phyloP scores from a whole-genome alignment of 2,888 invertebrate species.

The Hirudinaria manillensis region DNA sequence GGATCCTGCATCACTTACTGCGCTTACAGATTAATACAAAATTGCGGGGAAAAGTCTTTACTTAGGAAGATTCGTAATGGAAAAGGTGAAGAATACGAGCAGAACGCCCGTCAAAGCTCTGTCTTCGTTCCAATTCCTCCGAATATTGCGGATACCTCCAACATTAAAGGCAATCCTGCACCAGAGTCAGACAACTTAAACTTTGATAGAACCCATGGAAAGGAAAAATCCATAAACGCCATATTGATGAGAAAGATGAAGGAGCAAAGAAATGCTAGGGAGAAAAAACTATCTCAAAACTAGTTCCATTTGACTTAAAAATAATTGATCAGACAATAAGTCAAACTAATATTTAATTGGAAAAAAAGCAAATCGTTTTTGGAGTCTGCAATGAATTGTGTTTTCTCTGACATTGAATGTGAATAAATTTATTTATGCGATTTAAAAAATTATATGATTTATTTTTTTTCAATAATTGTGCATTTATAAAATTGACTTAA shows the following conservation, averaged over 20 bases:
- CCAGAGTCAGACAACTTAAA: too few species aligned
- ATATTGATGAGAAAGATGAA: slow-evolving; percentile 26
- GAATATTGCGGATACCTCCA: background rate
- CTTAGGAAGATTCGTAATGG: background rate
- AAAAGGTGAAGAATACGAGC: slow-evolving; percentile 2
- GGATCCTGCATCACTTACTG: slow-evolving; percentile 25
- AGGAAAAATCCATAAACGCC: slow-evolving; percentile 16
- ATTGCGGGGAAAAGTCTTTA: slow-evolving; percentile 17
- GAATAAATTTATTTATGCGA: background rate
- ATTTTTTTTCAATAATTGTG: too few species aligned
- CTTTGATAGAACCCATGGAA: too few species aligned
- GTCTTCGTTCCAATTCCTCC: background rate
- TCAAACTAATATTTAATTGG: background rate
- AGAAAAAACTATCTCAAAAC: background rate
- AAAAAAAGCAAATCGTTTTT: background rate
- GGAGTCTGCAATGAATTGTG: background rate
- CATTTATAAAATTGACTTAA: too few species aligned
- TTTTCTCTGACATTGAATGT: background rate
- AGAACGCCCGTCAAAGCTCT: background rate
- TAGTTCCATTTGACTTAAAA: too few species aligned
- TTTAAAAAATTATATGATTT: too few species aligned
- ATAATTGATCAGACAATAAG: too few species aligned
- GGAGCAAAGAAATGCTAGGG: background rate
- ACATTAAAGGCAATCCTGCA: background rate
- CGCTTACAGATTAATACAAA: slow-evolving; percentile 15